These are phyloP conservation scores for Antennarius striatus DNA, from an alignment of 2,113 vertebrate species.

Conservation along the genomic window DNA sequence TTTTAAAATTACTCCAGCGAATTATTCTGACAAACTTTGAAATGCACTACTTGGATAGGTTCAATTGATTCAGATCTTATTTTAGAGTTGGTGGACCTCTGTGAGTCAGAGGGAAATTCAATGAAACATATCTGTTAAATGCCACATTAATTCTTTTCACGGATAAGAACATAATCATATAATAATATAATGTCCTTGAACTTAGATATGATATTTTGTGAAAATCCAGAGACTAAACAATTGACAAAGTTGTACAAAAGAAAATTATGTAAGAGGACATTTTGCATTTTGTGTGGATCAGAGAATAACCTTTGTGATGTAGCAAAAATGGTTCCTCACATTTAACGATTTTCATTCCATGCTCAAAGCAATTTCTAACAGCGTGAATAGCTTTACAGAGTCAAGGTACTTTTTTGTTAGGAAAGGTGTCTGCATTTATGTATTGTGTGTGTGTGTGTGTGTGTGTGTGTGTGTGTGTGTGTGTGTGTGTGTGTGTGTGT, in stretches of 20 bases:
- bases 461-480: slow-evolving; percentile 2
- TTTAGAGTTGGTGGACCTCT: background rate
- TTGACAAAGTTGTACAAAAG: background rate
- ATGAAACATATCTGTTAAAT: background rate
- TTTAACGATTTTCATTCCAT: slow-evolving; percentile 23
- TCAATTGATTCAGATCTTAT: background rate
- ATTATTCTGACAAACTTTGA: background rate
- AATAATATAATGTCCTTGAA: background rate
- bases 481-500: slow-evolving; percentile 30
- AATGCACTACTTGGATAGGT: background rate
- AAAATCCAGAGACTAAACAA: background rate
- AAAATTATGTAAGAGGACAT: background rate
- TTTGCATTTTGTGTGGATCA: slow-evolving; percentile 8
- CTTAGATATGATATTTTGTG: background rate
- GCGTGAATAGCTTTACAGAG: slow-evolving; percentile 28
- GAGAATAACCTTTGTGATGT: slow-evolving; percentile 1
- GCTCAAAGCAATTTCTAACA: slow-evolving; percentile 29
- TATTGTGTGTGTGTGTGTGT: slow-evolving; percentile 20
- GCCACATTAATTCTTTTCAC: background rate
- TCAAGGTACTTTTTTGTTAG: slow-evolving; percentile 37
- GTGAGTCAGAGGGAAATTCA: background rate
- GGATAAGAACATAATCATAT: background rate
- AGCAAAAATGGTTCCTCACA: slow-evolving; percentile 22
- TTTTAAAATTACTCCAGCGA: no score
- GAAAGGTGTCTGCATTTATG: slow-evolving; percentile 34